These are phyloP conservation scores for Pagrus major DNA, from an alignment of 2,113 vertebrate genomes.

Conservation along the genomic window DNA sequence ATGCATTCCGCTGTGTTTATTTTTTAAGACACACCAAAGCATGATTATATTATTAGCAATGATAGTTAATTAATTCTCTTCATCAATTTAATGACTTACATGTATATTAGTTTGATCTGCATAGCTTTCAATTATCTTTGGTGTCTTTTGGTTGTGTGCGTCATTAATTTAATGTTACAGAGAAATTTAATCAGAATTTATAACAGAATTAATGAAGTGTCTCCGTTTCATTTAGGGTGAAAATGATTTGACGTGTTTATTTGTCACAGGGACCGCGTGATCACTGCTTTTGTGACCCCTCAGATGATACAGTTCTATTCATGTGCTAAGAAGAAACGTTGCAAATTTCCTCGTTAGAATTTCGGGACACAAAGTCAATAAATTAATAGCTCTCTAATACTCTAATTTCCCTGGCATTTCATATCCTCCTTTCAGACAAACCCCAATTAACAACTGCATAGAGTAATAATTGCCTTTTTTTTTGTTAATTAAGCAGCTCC, in stretches of 20 bases:
- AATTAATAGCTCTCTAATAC: conserved; percentile 35
- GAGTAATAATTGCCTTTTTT: conserved; percentile 63
- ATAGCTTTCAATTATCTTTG: conserved; percentile 76
- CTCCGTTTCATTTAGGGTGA: conserved; percentile 65
- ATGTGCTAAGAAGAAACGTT: not conserved
- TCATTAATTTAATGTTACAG: conserved; percentile 78
- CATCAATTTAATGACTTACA: conserved; percentile 74
- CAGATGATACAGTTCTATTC: conserved; percentile 14
- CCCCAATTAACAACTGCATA: conserved; percentile 54
- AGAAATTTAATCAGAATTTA: conserved; percentile 74
- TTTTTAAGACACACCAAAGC: conserved; percentile 61
- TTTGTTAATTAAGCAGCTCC: conserved; percentile 55
- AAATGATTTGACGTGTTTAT: conserved; percentile 72
- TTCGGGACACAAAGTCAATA: conserved; percentile 23
- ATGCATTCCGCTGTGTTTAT: conserved; percentile 38
- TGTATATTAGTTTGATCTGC: conserved; percentile 76
- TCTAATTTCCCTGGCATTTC: conserved; percentile 41
- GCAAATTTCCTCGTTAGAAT: not conserved
- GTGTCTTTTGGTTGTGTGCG: conserved; percentile 71
- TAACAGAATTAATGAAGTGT: conserved; percentile 77
- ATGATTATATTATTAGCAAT: conserved; percentile 68
- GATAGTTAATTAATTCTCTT: conserved; percentile 72
- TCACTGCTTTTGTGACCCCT: conserved; percentile 27
- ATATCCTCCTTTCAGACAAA: conserved; percentile 45
- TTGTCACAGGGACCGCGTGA: conserved; percentile 25